Conservation (phyloP, 2,888 invertebrate genomes). For the Drosophila villosipedis region DNA sequence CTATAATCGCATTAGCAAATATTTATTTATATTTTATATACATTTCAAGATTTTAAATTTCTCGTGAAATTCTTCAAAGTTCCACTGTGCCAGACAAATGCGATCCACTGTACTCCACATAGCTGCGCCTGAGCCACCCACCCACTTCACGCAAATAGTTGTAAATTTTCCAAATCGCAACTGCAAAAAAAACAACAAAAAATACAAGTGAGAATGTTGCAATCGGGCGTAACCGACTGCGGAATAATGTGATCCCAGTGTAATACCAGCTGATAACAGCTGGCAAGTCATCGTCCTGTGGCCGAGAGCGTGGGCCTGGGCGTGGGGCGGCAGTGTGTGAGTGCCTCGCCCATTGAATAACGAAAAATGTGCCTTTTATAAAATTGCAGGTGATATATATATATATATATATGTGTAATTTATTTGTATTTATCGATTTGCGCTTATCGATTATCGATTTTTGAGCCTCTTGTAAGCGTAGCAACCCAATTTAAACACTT, state of each 20-base stretch:
- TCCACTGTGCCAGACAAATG: neutral
- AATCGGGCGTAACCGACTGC: neutral
- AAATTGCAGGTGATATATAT: neutral
- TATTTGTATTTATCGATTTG: neutral
- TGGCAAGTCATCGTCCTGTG: neutral
- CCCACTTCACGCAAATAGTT: constrained; percentile 50
- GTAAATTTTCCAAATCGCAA: constrained; percentile 60
- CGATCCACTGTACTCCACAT: constrained; percentile 33
- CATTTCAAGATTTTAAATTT: neutral
- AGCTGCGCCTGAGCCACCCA: neutral
- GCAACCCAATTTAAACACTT: neutral
- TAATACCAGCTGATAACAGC: neutral
- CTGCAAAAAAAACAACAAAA: constrained; percentile 32
- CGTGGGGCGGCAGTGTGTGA: neutral
- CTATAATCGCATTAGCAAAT: neutral
- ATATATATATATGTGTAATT: too few relatives aligned
- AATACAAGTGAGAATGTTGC: neutral
- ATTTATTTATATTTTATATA: neutral
- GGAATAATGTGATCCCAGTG: neutral
- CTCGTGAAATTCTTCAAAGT: neutral
- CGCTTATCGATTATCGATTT: neutral
- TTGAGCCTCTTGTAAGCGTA: neutral
- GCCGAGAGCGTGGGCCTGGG: neutral
- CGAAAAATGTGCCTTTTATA: neutral
- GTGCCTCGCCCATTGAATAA: neutral